phyloP scores from a whole-genome alignment of 2,797 vertebrate genomes.

The Megaceryle alcyon region DNA sequence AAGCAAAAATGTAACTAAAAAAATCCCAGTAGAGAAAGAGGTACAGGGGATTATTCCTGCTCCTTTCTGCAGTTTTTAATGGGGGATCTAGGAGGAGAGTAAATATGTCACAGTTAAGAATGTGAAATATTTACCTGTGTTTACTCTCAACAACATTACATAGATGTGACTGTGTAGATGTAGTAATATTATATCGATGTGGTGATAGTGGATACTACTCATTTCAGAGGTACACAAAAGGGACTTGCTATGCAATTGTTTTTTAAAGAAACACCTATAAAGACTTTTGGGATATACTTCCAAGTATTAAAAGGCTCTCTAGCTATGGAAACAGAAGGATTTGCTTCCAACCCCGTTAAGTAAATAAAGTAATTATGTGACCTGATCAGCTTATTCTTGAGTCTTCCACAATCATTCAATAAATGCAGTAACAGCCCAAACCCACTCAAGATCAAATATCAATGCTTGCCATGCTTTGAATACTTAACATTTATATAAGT shows the following conservation, averaged over 20 bases:
- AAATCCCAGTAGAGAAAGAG: not conserved
- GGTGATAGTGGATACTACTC: not conserved
- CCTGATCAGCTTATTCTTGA: not conserved
- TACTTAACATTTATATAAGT: not conserved
- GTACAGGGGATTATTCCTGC: not conserved
- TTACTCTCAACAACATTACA: not conserved
- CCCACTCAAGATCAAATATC: not conserved
- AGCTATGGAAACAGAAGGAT: not conserved
- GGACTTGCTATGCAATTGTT: not conserved
- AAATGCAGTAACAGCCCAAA: not conserved
- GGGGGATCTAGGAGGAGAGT: not conserved
- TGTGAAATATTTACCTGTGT: not conserved
- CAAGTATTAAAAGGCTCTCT: not conserved
- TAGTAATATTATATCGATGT: not conserved
- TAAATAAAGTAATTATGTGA: not conserved
- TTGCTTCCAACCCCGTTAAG: not conserved
- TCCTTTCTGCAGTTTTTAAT: not conserved
- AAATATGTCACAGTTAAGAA: not conserved
- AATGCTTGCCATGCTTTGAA: not conserved
- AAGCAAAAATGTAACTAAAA: not conserved
- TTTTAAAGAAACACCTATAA: not conserved
- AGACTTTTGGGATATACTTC: not conserved
- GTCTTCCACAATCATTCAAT: not conserved
- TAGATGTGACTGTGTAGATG: not conserved
- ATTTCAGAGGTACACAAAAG: not conserved